Conservation (phyloP, 2,797 vertebrate species). For the Champsocephalus gunnari region DNA sequence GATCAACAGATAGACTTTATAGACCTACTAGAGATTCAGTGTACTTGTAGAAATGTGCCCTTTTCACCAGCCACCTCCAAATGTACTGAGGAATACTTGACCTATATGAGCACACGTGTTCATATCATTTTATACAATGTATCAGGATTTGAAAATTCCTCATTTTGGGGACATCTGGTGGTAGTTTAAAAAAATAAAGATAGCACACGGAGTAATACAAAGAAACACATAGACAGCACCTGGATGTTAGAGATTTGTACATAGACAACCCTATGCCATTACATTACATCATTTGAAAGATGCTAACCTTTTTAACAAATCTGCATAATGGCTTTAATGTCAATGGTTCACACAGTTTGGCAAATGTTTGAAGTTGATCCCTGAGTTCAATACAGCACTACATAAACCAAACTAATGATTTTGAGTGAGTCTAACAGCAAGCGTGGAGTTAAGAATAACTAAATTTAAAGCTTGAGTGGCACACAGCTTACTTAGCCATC, state of each 20-base stretch:
- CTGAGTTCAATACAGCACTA: too few species aligned
- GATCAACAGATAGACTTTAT: not conserved
- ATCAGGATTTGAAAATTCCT: not conserved
- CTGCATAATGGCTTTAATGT: not conserved
- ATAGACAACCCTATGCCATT: not conserved
- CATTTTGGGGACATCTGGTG: slow-evolving; percentile 23
- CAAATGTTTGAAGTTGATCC: not conserved
- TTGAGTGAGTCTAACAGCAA: not conserved
- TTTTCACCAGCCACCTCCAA: not conserved
- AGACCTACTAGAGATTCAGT: not conserved
- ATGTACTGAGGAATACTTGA: not conserved
- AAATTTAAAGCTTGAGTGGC: not conserved
- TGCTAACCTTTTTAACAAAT: not conserved
- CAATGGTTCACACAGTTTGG: not conserved
- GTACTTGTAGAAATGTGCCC: too few species aligned
- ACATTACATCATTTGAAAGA: not conserved
- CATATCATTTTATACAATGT: not conserved
- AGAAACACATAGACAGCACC: not conserved
- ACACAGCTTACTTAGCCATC: not conserved
- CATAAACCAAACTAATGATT: too few species aligned
- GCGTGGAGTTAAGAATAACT: not conserved
- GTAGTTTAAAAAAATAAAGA: not conserved
- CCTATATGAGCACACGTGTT: not conserved
- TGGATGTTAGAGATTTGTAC: not conserved
- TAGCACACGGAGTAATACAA: not conserved